Evolutionary conservation across 2,113 vertebrate genomes (phyloP).

Genomic region (Bujurquina vittata): DNA sequence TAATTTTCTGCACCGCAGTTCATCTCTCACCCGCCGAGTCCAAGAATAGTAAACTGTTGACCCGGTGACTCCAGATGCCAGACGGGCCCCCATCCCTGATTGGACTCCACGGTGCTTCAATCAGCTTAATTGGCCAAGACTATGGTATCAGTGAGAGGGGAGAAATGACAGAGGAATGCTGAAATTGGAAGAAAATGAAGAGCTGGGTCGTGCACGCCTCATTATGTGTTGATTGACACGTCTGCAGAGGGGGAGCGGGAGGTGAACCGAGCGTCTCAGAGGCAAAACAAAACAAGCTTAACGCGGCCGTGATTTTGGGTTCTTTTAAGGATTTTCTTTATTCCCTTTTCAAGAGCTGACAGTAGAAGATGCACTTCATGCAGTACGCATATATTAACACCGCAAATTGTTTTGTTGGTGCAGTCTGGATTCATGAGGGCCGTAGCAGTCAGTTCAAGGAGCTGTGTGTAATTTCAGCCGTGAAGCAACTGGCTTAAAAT

Average conservation of each 20-base stretch:
- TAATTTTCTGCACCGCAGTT: constrained; percentile 37
- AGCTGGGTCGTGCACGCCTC: not conserved
- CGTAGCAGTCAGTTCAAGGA: not conserved
- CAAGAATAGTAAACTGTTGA: constrained; percentile 56
- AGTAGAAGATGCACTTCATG: not conserved
- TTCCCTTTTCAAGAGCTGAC: not conserved
- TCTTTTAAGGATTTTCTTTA: not conserved
- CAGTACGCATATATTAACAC: constrained; percentile 14
- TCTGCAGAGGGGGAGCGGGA: not conserved
- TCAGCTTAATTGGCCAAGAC: constrained; percentile 68
- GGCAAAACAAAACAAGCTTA: constrained; percentile 27
- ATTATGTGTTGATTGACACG: constrained; percentile 62
- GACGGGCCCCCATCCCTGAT: constrained; percentile 50
- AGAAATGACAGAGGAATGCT: constrained; percentile 26
- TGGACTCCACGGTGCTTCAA: constrained; percentile 53
- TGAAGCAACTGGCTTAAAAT: constrained; percentile 25
- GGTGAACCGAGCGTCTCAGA: not conserved
- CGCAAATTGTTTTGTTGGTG: not conserved
- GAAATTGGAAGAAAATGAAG: constrained; percentile 30
- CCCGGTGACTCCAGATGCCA: constrained; percentile 60
- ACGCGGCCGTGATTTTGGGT: not conserved
- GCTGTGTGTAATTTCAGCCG: not conserved
- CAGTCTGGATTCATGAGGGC: not conserved
- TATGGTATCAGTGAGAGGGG: constrained; percentile 28
- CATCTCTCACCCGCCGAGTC: constrained; percentile 39